These are phyloP conservation scores for Drosophila seclusa DNA, from an alignment of 2,888 invertebrate species.

Conservation along the genomic window DNA sequence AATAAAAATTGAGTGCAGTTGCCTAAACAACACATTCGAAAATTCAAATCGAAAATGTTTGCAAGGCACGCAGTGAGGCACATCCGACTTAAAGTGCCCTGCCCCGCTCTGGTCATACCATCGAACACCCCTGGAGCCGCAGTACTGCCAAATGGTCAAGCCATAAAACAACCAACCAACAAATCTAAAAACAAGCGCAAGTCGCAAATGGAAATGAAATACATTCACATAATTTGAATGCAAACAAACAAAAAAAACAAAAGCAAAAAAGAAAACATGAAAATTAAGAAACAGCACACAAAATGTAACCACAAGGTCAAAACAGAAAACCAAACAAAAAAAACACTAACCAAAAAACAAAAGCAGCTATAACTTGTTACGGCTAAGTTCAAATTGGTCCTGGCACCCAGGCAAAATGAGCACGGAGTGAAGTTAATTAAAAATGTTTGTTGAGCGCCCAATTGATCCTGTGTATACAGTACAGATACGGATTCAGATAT, in stretches of 20 bases:
- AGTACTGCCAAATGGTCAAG: slow-evolving; percentile 65
- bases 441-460: neutral
- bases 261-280: slow-evolving; percentile 3
- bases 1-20: slow-evolving; percentile 75
- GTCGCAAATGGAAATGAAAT: slow-evolving; percentile 65
- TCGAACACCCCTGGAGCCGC: slow-evolving; percentile 8
- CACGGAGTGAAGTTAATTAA: neutral
- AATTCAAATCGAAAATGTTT: slow-evolving; percentile 61
- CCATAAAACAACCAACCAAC: slow-evolving; percentile 44
- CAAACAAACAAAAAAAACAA: slow-evolving; percentile 1
- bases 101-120: neutral
- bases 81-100: slow-evolving; percentile 12
- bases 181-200: slow-evolving; percentile 55
- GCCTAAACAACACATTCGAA: slow-evolving; percentile 49
- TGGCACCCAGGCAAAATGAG: slow-evolving; percentile 2
- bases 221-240: slow-evolving; percentile 71
- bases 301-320: slow-evolving; percentile 42
- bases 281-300: slow-evolving; percentile 10
- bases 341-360: slow-evolving; percentile 8
- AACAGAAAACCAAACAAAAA: slow-evolving; percentile 12
- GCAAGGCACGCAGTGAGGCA: slow-evolving; percentile 48
- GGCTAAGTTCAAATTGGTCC: slow-evolving; percentile 20
- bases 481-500: neutral
- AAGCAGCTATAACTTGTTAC: slow-evolving; percentile 31
- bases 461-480: neutral